Conservation (phyloP, 2,797 vertebrate genomes). For the Orestias chungarensis region DNA sequence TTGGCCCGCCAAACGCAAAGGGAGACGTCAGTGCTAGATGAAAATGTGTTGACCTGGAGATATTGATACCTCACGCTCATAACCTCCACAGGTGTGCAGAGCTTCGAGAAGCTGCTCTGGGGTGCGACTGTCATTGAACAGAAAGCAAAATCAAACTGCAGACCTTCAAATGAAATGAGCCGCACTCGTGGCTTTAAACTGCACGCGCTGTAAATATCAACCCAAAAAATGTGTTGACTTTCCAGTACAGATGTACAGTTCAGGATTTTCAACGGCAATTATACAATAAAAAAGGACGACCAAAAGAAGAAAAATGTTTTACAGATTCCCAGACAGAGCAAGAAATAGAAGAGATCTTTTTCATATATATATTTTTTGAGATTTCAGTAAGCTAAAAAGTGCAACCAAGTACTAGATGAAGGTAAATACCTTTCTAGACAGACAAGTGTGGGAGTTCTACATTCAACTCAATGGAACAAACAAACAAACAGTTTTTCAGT, state of each 20-base stretch:
- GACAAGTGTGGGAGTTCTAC: background rate
- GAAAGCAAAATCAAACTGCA: slow-evolving; percentile 56
- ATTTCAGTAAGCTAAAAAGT: background rate
- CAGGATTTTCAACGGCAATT: background rate
- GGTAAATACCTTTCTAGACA: background rate
- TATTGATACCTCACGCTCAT: slow-evolving; percentile 73
- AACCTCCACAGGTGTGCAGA: slow-evolving; percentile 73
- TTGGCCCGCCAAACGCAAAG: slow-evolving; percentile 54
- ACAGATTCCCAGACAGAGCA: background rate
- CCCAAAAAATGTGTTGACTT: slow-evolving; percentile 30
- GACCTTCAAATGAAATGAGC: slow-evolving; percentile 35
- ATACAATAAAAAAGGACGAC: too few relatives aligned
- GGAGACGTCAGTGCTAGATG: slow-evolving; percentile 74
- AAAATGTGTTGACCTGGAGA: slow-evolving; percentile 78
- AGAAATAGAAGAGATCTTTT: too few relatives aligned
- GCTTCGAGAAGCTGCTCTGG: slow-evolving; percentile 58
- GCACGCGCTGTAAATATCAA: slow-evolving; percentile 32
- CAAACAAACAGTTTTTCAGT: background rate
- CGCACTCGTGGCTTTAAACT: slow-evolving; percentile 33
- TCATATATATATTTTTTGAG: too few relatives aligned
- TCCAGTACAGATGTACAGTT: background rate
- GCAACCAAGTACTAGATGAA: background rate
- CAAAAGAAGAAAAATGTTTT: background rate
- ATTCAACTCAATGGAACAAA: background rate
- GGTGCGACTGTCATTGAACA: slow-evolving; percentile 61